phyloP scores from a whole-genome alignment of 1,140 invertebrate genomes.

The Drosophila ananassae region DNA sequence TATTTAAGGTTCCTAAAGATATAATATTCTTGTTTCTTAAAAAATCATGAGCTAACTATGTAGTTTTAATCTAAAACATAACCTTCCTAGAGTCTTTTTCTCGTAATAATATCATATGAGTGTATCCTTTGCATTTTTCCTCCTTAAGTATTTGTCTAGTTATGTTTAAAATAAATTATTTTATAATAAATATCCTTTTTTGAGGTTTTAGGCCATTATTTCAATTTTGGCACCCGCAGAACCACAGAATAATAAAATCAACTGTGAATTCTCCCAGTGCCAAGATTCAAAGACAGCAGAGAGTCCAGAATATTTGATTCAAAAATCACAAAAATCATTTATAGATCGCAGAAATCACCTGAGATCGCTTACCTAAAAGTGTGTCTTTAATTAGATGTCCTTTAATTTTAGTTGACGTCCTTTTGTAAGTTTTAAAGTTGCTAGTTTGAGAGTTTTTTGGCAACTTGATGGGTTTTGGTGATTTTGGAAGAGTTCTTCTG shows the following conservation, averaged over 20 bases:
- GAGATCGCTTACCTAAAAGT: constrained; percentile 28
- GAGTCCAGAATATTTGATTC: background rate
- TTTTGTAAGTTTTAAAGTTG: background rate
- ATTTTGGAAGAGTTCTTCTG: background rate
- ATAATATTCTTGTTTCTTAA: too few species aligned
- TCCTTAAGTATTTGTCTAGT: too few species aligned
- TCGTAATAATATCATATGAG: too few species aligned
- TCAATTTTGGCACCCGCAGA: constrained; percentile 83
- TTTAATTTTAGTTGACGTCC: background rate
- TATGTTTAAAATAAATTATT: background rate
- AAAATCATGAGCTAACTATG: too few species aligned
- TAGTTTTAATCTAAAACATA: too few species aligned
- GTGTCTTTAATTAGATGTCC: background rate
- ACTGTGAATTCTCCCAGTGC: constrained; percentile 84
- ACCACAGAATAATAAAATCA: constrained; percentile 79
- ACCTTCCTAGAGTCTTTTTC: too few species aligned
- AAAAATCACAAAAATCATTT: background rate
- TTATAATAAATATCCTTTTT: constrained; percentile 1
- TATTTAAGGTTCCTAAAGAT: too few species aligned
- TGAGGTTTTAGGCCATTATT: constrained; percentile 23
- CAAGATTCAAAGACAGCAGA: constrained; percentile 67
- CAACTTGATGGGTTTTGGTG: background rate
- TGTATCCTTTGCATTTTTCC: background rate
- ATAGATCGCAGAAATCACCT: constrained; percentile 13
- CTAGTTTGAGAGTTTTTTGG: constrained; percentile 12